Evolutionary conservation across 1,140 invertebrate species (phyloP).

Genomic region (Trichomalopsis sarcophagae): DNA sequence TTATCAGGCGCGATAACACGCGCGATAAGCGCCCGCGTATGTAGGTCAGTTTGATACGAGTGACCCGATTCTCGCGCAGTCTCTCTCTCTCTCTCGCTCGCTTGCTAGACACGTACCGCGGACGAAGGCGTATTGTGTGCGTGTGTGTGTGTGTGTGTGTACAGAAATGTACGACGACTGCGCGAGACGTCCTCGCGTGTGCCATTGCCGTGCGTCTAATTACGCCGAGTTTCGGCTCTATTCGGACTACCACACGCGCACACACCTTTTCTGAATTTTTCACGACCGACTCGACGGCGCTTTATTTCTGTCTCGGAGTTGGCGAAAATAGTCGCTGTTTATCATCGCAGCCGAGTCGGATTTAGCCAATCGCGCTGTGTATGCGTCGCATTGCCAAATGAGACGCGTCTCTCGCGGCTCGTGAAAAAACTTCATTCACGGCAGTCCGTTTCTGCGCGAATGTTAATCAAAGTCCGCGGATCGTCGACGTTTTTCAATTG

Average conservation of each 20-base stretch:
- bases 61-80: conserved; percentile 69
- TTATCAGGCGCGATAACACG: conserved; percentile 71
- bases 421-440: too few relatives aligned
- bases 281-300: neutral
- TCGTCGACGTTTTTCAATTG: neutral
- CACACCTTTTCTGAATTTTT: neutral
- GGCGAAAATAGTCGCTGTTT: too few relatives aligned
- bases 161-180: neutral
- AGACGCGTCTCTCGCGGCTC: too few relatives aligned
- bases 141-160: neutral
- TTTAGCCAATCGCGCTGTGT: too few relatives aligned
- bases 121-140: neutral
- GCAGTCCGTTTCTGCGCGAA: too few relatives aligned
- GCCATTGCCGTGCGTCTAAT: too few relatives aligned
- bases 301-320: too few relatives aligned
- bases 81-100: conserved; percentile 42
- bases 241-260: too few relatives aligned
- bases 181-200: neutral
- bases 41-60: conserved; percentile 74
- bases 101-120: conserved; percentile 2
- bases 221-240: neutral
- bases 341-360: too few relatives aligned
- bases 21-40: conserved; percentile 72
- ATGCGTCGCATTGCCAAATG: too few relatives aligned
- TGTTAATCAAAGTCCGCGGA: neutral